Conservation (phyloP, 2,113 vertebrate species). For the Xenopus borealis region DNA sequence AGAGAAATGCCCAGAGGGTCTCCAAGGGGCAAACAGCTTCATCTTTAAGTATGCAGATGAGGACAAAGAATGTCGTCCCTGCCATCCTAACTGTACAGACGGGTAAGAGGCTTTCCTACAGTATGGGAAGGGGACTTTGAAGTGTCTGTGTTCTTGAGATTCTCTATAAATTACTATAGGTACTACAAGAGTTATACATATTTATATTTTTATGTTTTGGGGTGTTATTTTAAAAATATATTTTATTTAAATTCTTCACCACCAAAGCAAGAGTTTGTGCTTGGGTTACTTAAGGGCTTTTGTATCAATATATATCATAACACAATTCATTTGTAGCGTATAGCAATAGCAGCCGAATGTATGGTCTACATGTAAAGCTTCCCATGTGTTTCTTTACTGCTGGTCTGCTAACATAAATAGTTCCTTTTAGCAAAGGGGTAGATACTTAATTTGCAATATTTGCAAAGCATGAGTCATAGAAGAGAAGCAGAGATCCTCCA, state of each 20-base stretch:
- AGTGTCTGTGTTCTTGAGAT: too few relatives aligned
- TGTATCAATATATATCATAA: too few relatives aligned
- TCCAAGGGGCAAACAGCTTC: constrained; percentile 91
- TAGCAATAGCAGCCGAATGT: neutral
- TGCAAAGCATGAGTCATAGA: constrained; percentile 11
- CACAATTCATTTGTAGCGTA: neutral
- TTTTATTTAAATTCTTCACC: too few relatives aligned
- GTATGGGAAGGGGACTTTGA: neutral
- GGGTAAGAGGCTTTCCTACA: constrained; percentile 68
- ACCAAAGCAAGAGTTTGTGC: too few relatives aligned
- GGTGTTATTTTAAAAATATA: too few relatives aligned
- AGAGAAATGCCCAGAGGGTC: constrained; percentile 91
- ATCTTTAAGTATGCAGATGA: constrained; percentile 95
- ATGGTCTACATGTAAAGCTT: neutral
- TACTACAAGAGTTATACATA: too few relatives aligned
- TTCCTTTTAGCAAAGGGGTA: constrained; percentile 5
- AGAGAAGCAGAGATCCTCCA: neutral
- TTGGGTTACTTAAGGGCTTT: too few relatives aligned
- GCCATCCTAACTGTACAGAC: constrained; percentile 93
- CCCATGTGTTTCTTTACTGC: too few relatives aligned
- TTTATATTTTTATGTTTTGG: too few relatives aligned
- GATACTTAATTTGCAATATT: neutral
- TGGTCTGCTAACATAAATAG: constrained; percentile 2
- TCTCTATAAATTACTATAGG: too few relatives aligned
- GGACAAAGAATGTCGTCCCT: constrained; percentile 90